Evolutionary conservation across 2,113 vertebrate species (phyloP), one percentile per base, ranked within the genome.

Genomic region (Centrocercus urophasianus): DNA sequence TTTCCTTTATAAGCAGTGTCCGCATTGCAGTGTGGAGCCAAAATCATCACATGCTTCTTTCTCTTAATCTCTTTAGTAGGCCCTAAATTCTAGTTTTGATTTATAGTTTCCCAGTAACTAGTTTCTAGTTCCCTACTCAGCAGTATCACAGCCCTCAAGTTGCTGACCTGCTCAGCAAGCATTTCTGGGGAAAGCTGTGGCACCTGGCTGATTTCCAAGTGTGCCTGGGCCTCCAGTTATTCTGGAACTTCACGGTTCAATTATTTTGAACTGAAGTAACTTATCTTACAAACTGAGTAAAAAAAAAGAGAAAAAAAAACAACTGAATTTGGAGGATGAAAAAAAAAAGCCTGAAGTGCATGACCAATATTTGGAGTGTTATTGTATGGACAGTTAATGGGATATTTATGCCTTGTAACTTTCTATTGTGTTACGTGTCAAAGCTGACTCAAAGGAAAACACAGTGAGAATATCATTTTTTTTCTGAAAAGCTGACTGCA

Each of bases 211-310:
- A 4, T 84, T 95, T 96, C 89, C 90, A 83, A 48, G 21, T 13
- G 65, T 89, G 72, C 52, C 65, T 38, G 18, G 74, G 84, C 79
- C 74, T 97, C 86, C 28, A 43, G 14, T 96, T 97, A 77, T 97
- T 93, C 87, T 95, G 93, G 83, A 97, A 98, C 90, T 97, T 79
- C 89, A 95, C 92, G 56, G 57, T 69, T 96, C 83, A 97, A 93
- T 97, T 83, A 92, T 98, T 97, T 95, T 92, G 90, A 97, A 97
- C n/a, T 90, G 96, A 93, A 98, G 94, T 95, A 97, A 97, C 95
- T 98, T 97, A 96, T 80, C 48, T 30, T 97, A 93, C 97, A 97
- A 98, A 93, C 61, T 84, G 77, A 92, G 95, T 43, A 48, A 22
- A 45, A 45, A 45, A 43, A 43, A 45, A 45, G 91, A 75, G 64